phyloP scores from a whole-genome alignment of 2,113 vertebrate species.

The Microcebus ravelobensis region DNA sequence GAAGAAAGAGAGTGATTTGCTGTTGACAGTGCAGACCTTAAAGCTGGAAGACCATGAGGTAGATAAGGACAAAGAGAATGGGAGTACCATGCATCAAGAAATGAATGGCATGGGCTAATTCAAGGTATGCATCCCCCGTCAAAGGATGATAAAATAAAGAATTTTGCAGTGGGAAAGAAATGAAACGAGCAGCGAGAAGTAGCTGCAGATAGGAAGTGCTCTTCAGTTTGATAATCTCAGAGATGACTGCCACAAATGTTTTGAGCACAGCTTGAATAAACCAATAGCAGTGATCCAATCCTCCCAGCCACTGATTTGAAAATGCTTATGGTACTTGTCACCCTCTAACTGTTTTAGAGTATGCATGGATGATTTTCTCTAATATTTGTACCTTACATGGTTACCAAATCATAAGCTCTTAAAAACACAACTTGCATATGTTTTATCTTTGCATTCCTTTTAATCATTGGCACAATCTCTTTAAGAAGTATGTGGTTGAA shows the following conservation, averaged over 20 bases:
- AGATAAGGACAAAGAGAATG: background rate
- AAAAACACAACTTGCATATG: background rate
- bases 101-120: background rate
- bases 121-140: background rate
- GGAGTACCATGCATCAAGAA: background rate
- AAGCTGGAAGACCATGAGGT: background rate
- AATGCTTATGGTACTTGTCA: background rate
- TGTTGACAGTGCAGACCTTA: background rate
- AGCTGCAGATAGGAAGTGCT: background rate
- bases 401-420: background rate
- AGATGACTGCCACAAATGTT: background rate
- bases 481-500: background rate
- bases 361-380: background rate
- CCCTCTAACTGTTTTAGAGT: background rate
- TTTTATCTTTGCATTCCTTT: background rate
- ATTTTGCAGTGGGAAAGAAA: background rate
- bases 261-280: background rate
- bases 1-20: background rate
- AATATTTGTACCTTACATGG: background rate
- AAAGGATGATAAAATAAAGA: background rate
- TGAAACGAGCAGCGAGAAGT: background rate
- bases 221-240: background rate
- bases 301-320: background rate
- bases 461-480: background rate
- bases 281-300: background rate